Evolutionary conservation across 2,888 invertebrate genomes (phyloP), one percentile per base, ranked within the genome.

Genomic region (Biston betularia): DNA sequence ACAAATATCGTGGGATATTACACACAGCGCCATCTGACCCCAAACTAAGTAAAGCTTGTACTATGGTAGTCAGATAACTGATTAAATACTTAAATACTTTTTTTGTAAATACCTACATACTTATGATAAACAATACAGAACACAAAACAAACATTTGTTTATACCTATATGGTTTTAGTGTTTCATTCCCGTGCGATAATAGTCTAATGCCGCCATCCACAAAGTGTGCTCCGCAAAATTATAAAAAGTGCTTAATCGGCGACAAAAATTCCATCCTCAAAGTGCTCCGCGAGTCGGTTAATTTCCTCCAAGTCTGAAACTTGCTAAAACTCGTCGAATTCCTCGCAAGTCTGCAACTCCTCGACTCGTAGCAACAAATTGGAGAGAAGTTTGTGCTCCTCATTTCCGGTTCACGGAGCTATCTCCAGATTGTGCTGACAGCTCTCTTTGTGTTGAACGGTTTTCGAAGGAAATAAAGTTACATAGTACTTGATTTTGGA

Each of bases 401-500:
- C 74, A 74, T 74, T 74, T 74, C 74, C 74, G 65, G 62, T 57
- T 49, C n/a, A 42, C 65, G 56, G 64, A 61, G 42, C 50, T 65
- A 38, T 61, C 57, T 66, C 57, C 48, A 48, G 58, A 33, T 53
- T 38, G 3, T 15, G 45, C 40, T 40, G 38, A 45, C 34, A 45
- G 57, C 34, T 35, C 50, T 52, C 49, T 50, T 46, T 64, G 57
- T 63, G 15, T 12, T 49, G 56, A 15, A 34, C 52, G 38, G 10
- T 38, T 15, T 38, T 38, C 15, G 6, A 38, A 53, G 52, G 38
- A 10, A 53, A 53, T 53, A 38, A 38, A 8, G 14, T 53, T 38
- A 53, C 38, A 14, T 2, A 6, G n/a, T 53, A 14, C 24, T 48
- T 8, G 10, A 15, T 48, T 46, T 14, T 7, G 14, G 42, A 42